A percentile compares a stretch with the other conserved stretches of the same genome.
Conservation (phyloP, 2,797 vertebrate genomes). For the Pempheris klunzingeri region DNA sequence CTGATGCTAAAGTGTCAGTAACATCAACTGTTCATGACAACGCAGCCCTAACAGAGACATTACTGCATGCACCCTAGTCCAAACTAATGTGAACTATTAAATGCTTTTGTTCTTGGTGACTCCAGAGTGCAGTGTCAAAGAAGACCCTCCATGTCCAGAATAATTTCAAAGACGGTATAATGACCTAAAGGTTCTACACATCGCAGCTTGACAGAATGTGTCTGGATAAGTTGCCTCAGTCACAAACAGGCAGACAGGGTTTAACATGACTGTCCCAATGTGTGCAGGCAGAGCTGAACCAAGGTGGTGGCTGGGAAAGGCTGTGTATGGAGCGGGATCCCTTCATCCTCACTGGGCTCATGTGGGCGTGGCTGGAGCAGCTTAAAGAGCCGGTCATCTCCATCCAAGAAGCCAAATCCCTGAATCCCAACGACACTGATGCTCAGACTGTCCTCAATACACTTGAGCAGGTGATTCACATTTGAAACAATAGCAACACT, state of each 20-base stretch:
- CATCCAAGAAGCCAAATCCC: conserved; percentile 81
- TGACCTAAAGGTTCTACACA: not conserved
- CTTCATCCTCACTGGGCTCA: conserved; percentile 91
- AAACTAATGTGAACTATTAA: not conserved
- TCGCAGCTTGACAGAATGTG: not conserved
- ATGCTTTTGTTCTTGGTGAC: not conserved
- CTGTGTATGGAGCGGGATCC: conserved; percentile 93
- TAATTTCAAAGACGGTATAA: not conserved
- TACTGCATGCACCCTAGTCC: not conserved
- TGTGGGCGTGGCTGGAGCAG: conserved; percentile 99
- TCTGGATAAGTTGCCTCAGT: not conserved
- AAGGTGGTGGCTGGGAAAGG: conserved; percentile 92
- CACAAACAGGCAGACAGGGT: not conserved
- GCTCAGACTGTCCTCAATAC: conserved; percentile 83
- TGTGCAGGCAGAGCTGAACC: conserved; percentile 93
- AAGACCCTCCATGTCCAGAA: no score
- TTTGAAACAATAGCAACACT: not conserved
- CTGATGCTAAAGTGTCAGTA: not conserved
- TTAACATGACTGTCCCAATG: conserved; percentile 9
- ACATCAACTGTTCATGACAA: not conserved
- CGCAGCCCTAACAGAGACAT: not conserved
- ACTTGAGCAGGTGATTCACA: conserved; percentile 86
- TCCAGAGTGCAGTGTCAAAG: not conserved
- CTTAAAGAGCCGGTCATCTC: conserved; percentile 93
- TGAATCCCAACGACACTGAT: conserved; percentile 82